These are phyloP conservation scores for Darevskia mixta DNA, from an alignment of 2,797 vertebrate species.

Conservation along the genomic window DNA sequence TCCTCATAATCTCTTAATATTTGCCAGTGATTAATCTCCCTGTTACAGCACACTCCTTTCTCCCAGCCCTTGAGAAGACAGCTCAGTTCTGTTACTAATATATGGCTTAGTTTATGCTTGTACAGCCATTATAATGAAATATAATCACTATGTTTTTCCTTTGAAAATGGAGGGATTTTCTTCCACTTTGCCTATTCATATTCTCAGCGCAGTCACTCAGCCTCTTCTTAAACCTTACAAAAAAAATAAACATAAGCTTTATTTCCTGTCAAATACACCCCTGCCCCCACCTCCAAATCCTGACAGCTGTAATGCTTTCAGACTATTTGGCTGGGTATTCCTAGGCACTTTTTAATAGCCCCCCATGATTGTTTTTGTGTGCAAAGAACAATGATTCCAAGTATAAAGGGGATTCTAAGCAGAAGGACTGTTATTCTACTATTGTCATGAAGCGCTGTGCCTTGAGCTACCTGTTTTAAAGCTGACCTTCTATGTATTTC, in stretches of 20 bases:
- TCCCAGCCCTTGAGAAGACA: constrained; percentile 16
- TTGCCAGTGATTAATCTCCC: constrained; percentile 13
- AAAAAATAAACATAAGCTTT: constrained; percentile 29
- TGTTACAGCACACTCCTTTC: background rate
- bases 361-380: constrained; percentile 16
- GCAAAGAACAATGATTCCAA: background rate
- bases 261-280: constrained; percentile 53
- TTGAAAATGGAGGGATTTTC: constrained; percentile 35
- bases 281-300: background rate
- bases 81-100: constrained; percentile 1
- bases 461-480: background rate
- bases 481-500: background rate
- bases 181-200: constrained; percentile 36
- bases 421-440: background rate
- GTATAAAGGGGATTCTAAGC: background rate
- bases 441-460: constrained; percentile 18
- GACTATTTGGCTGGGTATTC: constrained; percentile 54
- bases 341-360: constrained; percentile 41
- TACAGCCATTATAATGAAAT: constrained; percentile 42
- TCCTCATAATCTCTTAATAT: constrained; percentile 29
- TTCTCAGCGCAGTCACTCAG: constrained; percentile 17
- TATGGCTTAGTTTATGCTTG: background rate
- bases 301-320: constrained; percentile 27
- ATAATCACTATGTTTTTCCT: constrained; percentile 1
- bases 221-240: background rate